These are phyloP conservation scores for Magallana angulata DNA, from an alignment of 1,140 invertebrate species.

Conservation along the genomic window DNA sequence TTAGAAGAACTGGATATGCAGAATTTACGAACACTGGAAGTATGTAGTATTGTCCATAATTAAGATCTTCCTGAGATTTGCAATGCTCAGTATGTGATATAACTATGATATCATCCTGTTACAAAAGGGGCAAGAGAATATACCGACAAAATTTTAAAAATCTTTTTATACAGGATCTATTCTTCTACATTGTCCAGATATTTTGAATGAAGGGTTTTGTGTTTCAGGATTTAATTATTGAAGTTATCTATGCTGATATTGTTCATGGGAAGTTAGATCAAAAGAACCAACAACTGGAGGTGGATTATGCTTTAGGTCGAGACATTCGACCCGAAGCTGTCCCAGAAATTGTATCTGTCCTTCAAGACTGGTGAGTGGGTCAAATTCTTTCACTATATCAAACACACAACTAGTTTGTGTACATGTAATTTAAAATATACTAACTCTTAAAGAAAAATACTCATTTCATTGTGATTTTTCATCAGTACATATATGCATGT, in stretches of 20 bases:
- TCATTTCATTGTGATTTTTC: no score
- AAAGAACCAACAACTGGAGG: constrained; percentile 93
- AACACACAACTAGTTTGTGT: no score
- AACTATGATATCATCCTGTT: no score
- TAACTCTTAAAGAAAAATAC: no score
- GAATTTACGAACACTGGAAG: constrained; percentile 85
- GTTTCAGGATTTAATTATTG: constrained; percentile 92
- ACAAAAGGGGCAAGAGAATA: no score
- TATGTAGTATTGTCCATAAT: neutral
- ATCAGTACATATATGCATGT: neutral
- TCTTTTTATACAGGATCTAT: no score
- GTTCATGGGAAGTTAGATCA: constrained; percentile 98
- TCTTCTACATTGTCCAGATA: no score
- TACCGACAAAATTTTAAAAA: no score
- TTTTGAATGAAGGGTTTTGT: neutral
- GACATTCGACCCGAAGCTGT: constrained; percentile 89
- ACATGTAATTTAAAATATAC: no score
- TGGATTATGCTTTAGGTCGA: constrained; percentile 95
- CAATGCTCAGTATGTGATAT: no score
- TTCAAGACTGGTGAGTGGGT: constrained; percentile 75
- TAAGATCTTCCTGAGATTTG: neutral
- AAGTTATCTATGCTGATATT: constrained; percentile 97
- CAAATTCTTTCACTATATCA: no score
- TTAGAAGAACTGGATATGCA: constrained; percentile 93
- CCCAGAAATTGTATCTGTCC: constrained; percentile 74